phyloP scores from a whole-genome alignment of 2,888 invertebrate species.

The Hirtodrosophila alboralis region DNA sequence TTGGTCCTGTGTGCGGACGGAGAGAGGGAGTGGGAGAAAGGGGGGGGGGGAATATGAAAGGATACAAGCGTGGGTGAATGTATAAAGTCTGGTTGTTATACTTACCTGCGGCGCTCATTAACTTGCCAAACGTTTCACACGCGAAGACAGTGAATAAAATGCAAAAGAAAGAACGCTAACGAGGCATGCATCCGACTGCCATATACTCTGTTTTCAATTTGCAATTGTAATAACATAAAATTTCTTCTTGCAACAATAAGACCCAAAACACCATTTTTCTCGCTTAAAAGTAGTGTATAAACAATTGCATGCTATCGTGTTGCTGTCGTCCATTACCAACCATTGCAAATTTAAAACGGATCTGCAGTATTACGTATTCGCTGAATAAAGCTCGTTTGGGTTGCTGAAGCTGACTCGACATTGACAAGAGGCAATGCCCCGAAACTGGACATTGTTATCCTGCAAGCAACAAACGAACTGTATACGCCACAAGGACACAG shows the following conservation, averaged over 20 bases:
- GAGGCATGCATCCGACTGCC: no score
- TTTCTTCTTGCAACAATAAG: no score
- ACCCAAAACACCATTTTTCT: not conserved
- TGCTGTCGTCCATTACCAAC: conserved; percentile 14
- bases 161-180: conserved; percentile 25
- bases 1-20: not conserved
- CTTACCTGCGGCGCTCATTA: conserved; percentile 47
- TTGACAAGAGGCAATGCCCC: conserved; percentile 17
- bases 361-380: not conserved
- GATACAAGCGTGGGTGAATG: not conserved
- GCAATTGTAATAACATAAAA: no score
- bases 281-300: not conserved
- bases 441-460: conserved; percentile 10
- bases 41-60: conserved; percentile 1
- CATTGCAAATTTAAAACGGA: not conserved
- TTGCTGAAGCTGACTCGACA: conserved; percentile 1
- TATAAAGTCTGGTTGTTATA: conserved; percentile 1
- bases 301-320: not conserved
- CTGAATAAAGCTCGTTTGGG: not conserved
- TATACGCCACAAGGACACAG: not conserved
- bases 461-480: conserved; percentile 1
- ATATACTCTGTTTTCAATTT: no score
- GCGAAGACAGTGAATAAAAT: conserved; percentile 20
- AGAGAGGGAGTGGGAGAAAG: not conserved
- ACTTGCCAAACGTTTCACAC: conserved; percentile 21